Base-by-base conservation (phyloP, 2,113 vertebrate species). In the Damaliscus lunatus region DNA sequence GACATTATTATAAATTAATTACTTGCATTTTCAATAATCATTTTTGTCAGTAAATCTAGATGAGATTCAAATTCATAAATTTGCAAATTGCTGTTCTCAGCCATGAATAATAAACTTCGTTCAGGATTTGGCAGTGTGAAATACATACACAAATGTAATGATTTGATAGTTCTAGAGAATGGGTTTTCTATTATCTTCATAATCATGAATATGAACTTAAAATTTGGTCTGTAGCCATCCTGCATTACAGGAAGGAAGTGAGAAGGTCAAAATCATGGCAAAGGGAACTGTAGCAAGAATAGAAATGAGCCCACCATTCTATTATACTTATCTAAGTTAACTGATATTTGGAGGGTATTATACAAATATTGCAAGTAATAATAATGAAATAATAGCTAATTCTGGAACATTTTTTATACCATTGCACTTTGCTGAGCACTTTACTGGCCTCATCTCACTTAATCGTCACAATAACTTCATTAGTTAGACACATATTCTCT, bases 1-100 rank as follows among this genome's bases (percentile, higher is more conserved):
- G 71, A 48, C 31, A 94, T 52, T 78, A 94, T 93, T 94, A 82
- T 91, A 94, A 95, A 77, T 88, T 62, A 94, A 83, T 91, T 60
- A 81, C 62, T 94, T 95, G 43, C 16, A 60, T 85, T 94, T 91
- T 88, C n/a, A 91, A 25, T 71, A 36, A 93, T 71, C 87, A 90
- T 88, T 97, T 93, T 91, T 95, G 46, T 95, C 90, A 96, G 64
- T 80, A 90, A 95, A 95, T 7, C 33, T 88, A 88, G 97, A 4
- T 84, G 21, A 59, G 81, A 96, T 94, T 90, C 50, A 96, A 85
- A 96, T 91, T 81, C 52, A 90, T 62, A 85, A 94, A 92, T 92
- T 50, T 90, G 40, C 48, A 64, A 92, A 92, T 92, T 80, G 23
- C 23, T 92, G 29, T 92, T 90, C 83, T 97, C 16, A 93, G 15